These are phyloP conservation scores for Agrotis puta DNA, from an alignment of 2,888 invertebrate genomes.

Conservation along the genomic window DNA sequence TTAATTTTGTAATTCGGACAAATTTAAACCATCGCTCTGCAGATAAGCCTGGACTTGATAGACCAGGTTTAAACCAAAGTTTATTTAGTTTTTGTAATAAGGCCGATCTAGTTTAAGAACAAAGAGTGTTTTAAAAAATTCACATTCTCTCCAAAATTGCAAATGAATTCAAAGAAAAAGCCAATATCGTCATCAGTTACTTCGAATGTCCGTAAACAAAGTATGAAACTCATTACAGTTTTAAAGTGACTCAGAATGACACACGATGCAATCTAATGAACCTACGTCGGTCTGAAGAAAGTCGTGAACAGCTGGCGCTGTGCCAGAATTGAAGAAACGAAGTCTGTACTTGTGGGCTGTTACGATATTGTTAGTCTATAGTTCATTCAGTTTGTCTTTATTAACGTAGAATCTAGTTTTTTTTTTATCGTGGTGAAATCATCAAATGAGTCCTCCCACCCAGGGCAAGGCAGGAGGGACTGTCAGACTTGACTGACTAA, in stretches of 20 bases:
- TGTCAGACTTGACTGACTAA: no score
- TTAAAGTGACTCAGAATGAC: slow-evolving; percentile 36
- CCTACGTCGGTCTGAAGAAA: slow-evolving; percentile 24
- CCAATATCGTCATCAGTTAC: background rate
- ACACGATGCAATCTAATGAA: slow-evolving; percentile 23
- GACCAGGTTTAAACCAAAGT: no score
- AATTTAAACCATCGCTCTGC: no score
- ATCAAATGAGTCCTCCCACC: no score
- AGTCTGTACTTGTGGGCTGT: background rate
- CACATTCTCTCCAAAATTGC: background rate
- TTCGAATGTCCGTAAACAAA: slow-evolving; percentile 30
- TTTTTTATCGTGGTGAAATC: no score
- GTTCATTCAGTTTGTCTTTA: slow-evolving; percentile 13
- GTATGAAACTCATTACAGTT: slow-evolving; percentile 18
- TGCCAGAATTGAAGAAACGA: slow-evolving; percentile 31
- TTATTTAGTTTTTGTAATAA: no score
- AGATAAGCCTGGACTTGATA: no score
- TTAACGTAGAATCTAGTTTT: background rate
- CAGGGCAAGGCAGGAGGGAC: no score
- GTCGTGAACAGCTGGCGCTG: slow-evolving; percentile 10
- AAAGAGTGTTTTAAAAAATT: background rate
- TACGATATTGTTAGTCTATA: slow-evolving; percentile 21
- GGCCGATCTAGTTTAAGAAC: no score
- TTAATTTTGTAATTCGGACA: no score
- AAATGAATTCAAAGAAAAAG: background rate